These are phyloP conservation scores for Saguinus midas DNA, from an alignment of 2,113 vertebrate genomes.

Conservation along the genomic window DNA sequence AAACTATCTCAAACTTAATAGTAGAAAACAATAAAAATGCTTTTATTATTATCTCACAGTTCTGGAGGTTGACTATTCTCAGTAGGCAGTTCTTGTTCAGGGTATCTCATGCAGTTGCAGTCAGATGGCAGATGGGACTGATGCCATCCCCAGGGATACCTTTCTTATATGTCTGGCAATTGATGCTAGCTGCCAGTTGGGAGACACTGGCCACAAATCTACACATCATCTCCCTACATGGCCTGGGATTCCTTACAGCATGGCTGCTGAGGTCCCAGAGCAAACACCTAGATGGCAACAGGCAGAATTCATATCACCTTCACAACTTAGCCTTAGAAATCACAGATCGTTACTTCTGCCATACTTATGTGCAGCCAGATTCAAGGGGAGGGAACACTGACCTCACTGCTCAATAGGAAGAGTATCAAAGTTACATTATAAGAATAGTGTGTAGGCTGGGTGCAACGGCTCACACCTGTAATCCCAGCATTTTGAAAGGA, in stretches of 20 bases:
- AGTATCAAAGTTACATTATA: neutral
- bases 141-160: neutral
- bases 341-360: neutral
- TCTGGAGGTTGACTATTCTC: neutral
- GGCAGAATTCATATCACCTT: neutral
- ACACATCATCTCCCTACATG: neutral
- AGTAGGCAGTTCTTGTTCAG: neutral
- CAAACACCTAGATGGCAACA: neutral
- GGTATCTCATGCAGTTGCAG: neutral
- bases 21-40: neutral
- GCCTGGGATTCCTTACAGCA: neutral
- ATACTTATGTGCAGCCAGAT: neutral
- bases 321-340: neutral
- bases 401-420: neutral
- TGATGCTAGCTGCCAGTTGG: neutral
- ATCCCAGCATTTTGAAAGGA: too few species aligned
- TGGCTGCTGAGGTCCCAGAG: neutral
- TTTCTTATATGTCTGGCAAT: neutral
- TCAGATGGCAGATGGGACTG: neutral
- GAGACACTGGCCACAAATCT: neutral
- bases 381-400: neutral
- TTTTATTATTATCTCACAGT: neutral
- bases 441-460: neutral
- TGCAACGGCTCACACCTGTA: too few species aligned
- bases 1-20: neutral